These are phyloP conservation scores for Macropus fuliginosus DNA, from an alignment of 2,797 vertebrate species.

Conservation along the genomic window DNA sequence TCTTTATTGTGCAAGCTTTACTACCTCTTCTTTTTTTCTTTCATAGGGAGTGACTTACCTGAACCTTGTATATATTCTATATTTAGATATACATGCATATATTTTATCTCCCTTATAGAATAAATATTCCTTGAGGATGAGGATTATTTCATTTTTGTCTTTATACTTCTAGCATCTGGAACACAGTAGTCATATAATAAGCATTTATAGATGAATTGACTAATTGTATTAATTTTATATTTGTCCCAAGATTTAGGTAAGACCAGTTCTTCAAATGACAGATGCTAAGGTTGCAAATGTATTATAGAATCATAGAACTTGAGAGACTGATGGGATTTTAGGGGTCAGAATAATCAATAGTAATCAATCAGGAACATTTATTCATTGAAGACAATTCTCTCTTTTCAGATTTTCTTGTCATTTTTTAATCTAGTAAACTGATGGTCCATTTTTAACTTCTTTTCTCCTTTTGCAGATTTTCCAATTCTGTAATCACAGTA, in stretches of 20 bases:
- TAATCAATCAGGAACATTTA: not conserved
- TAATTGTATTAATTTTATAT: not conserved
- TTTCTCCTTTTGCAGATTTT: not conserved
- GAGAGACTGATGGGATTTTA: not conserved
- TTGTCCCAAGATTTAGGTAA: conserved; percentile 16
- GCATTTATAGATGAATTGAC: not conserved
- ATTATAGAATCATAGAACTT: not conserved
- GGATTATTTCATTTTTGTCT: not conserved
- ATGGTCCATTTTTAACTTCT: not conserved
- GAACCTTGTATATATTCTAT: not conserved
- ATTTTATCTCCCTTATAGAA: not conserved
- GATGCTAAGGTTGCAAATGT: not conserved
- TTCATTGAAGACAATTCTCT: not conserved
- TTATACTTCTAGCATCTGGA: not conserved
- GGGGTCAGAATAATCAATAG: not conserved
- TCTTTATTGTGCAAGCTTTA: not conserved
- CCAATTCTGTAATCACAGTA: not conserved
- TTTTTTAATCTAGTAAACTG: not conserved
- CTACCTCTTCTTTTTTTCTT: not conserved
- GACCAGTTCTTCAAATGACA: not conserved
- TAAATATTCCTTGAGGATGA: not conserved
- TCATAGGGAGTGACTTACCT: not conserved
- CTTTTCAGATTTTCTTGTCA: not conserved
- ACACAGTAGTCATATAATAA: not conserved
- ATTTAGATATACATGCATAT: not conserved